Evolutionary conservation across 1,140 invertebrate species (phyloP).

Genomic region (Myzus persicae): DNA sequence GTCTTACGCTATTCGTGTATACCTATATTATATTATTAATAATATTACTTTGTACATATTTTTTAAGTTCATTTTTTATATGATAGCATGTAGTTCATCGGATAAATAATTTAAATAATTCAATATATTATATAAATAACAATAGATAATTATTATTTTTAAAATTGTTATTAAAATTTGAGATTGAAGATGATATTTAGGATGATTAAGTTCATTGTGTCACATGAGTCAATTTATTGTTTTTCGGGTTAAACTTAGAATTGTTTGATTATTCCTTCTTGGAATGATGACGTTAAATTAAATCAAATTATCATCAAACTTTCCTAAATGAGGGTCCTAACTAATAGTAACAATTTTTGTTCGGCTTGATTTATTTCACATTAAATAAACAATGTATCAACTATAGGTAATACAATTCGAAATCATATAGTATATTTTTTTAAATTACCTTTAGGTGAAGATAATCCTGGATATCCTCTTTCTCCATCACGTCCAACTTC

Average conservation of each 20-base stretch:
- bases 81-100: too few relatives aligned
- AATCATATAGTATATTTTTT: not conserved
- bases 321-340: not conserved
- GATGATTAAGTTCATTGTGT: too few relatives aligned
- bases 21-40: too few relatives aligned
- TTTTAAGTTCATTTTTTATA: too few relatives aligned
- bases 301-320: not conserved
- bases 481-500: conserved; percentile 74
- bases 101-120: too few relatives aligned
- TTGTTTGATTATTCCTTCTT: not conserved
- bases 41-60: too few relatives aligned
- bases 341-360: not conserved
- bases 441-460: conserved; percentile 59
- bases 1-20: too few relatives aligned
- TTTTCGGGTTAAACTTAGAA: not conserved
- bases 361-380: not conserved
- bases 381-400: not conserved
- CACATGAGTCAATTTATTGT: not conserved
- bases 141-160: too few relatives aligned
- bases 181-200: too few relatives aligned
- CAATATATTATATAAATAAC: too few relatives aligned
- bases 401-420: not conserved
- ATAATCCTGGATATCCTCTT: conserved; percentile 63
- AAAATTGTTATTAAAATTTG: too few relatives aligned
- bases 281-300: not conserved